These are phyloP conservation scores for Sporophila hypoxantha DNA, from an alignment of 2,113 vertebrate genomes.

Conservation along the genomic window DNA sequence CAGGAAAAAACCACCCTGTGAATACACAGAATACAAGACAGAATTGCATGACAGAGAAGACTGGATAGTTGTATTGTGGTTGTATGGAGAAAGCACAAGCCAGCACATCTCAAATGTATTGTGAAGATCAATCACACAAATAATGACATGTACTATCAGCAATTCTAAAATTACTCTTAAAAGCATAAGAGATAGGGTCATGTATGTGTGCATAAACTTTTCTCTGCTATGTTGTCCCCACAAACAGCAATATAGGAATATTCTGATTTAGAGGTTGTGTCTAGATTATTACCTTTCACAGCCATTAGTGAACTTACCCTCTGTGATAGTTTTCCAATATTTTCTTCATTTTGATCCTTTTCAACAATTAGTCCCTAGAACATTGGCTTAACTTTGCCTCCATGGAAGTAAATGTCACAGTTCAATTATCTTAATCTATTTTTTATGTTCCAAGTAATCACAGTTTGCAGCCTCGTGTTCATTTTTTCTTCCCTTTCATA, in stretches of 20 bases:
- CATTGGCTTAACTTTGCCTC: background rate
- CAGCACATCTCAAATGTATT: no score
- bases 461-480: no score
- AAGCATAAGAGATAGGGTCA: background rate
- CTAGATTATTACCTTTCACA: background rate
- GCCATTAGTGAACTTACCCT: background rate
- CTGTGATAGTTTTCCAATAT: background rate
- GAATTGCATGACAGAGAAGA: no score
- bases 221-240: background rate
- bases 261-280: background rate
- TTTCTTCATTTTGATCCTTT: background rate
- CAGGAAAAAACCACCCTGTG: no score
- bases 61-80: no score
- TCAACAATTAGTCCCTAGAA: background rate
- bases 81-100: no score
- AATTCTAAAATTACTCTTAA: background rate
- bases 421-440: background rate
- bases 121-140: no score
- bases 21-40: no score
- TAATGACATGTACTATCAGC: background rate
- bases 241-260: background rate
- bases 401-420: background rate
- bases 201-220: rapidly evolving
- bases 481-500: no score
- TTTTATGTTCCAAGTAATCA: background rate